Percentiles rank a stretch among this genome's conserved stretches.
Evolutionary conservation across 2,888 invertebrate species (phyloP).

Genomic region (Panopea generosa): DNA sequence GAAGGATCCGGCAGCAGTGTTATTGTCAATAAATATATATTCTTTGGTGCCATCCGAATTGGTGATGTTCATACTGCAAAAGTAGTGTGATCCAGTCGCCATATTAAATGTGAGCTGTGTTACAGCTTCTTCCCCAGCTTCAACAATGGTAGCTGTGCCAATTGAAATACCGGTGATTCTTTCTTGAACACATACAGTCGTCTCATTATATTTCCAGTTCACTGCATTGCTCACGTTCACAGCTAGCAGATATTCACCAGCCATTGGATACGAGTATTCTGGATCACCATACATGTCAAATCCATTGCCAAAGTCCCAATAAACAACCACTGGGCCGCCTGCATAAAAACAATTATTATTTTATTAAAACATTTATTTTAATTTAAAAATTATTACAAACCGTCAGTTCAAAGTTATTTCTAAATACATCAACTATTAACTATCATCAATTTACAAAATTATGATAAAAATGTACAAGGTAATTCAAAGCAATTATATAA

Average conservation of each 20-base stretch:
- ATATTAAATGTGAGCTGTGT: conserved; percentile 59
- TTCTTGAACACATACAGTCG: conserved; percentile 72
- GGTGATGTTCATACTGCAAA: conserved; percentile 67
- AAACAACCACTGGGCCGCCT: conserved; percentile 79
- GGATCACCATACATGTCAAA: background rate
- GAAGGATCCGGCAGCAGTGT: conserved; percentile 27
- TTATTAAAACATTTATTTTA: too few species aligned
- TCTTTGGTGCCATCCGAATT: conserved; percentile 58
- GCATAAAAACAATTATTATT: conserved; percentile 20
- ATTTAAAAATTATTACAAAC: too few species aligned
- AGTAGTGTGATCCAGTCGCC: conserved; percentile 75
- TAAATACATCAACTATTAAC: too few species aligned
- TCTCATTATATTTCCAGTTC: conserved; percentile 71
- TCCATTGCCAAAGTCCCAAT: conserved; percentile 81
- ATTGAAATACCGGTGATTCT: conserved; percentile 65
- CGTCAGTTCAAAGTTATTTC: too few species aligned
- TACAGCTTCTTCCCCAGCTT: conserved; percentile 33
- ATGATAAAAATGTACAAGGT: too few species aligned
- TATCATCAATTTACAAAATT: too few species aligned
- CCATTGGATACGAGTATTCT: conserved; percentile 59
- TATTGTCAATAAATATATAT: conserved; percentile 16
- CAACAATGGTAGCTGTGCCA: conserved; percentile 10
- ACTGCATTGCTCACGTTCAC: conserved; percentile 72
- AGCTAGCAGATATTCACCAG: conserved; percentile 72
- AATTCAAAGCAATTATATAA: too few species aligned